These are phyloP conservation scores for Silurus lanzhouensis DNA, from an alignment of 2,797 vertebrate genomes.

Conservation along the genomic window DNA sequence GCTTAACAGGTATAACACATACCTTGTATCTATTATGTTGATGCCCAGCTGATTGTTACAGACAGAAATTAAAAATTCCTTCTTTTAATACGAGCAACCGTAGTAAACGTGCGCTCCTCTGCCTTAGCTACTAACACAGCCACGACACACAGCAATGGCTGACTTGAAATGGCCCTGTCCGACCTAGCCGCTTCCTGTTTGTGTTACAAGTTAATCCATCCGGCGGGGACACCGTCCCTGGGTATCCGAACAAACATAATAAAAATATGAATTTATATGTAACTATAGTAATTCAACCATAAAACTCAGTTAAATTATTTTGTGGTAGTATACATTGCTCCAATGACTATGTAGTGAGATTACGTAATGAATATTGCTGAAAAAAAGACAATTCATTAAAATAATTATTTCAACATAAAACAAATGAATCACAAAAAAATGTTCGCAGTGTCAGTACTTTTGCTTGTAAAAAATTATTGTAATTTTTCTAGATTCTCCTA, in stretches of 20 bases:
- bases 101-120: background rate
- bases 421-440: background rate
- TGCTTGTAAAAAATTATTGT: background rate
- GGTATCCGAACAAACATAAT: background rate
- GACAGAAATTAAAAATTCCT: background rate
- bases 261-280: background rate
- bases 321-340: background rate
- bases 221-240: background rate
- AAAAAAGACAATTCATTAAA: background rate
- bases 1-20: background rate
- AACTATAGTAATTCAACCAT: background rate
- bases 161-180: background rate
- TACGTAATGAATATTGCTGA: background rate
- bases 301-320: background rate
- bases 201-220: background rate
- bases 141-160: conserved; percentile 22
- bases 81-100: background rate
- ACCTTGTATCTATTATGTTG: conserved; percentile 11
- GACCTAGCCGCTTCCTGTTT: background rate
- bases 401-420: background rate
- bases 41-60: background rate
- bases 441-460: no score
- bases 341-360: background rate
- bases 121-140: background rate
- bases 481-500: background rate